Base-by-base conservation (phyloP, 2,113 vertebrate species). In the Stegostoma tigrinum region DNA sequence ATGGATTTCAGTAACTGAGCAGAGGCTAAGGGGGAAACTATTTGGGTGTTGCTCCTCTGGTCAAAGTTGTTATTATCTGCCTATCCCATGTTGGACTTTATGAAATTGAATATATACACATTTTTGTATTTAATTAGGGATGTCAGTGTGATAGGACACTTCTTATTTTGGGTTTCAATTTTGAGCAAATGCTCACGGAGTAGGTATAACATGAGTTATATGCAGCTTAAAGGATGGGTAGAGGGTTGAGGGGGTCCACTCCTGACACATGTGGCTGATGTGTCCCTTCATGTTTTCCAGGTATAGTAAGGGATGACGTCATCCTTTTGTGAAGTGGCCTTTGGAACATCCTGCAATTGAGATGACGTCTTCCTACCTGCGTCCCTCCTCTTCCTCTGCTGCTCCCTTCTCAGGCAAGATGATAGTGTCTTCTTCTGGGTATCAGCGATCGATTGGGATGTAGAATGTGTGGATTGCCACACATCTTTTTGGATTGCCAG, bases 211-310 rank as follows among this genome's bases (percentile, higher is more conserved):
- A 93, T 8, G 5, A 38, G 89, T 93, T 66, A 38, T 5, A 66
- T 42, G 12, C n/a, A 23, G 61, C 34, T 64, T 93, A 38, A 61
- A 61, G 42, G 89, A 17, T 68, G 3, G 55, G 90, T 93, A 34
- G 10, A 68, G 66, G 67, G 94, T 70, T 95, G 67, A 95, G 45
- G 68, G 12, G 68, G 68, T 75, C 68, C 17, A 27, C 94, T 72
- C 67, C 68, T 95, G 94, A 95, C 94, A 42, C 67, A 72, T 95
- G 45, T 72, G 94, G 67, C 94, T 95, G 94, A 95, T 95, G 94
- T 95, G 94, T 75, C 94, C 94, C 68, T 95, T 95, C 94, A 72
- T 95, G 94, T 95, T 95, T 95, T 95, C 94, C 94, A 95, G 94
- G 94, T 95, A 42, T 72, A 95, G 94, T 95, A 68, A 34, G 94